A percentile compares a stretch with the other conserved stretches of the same genome.
phyloP scores from a whole-genome alignment of 2,797 vertebrate species.

The Florisuga fusca region DNA sequence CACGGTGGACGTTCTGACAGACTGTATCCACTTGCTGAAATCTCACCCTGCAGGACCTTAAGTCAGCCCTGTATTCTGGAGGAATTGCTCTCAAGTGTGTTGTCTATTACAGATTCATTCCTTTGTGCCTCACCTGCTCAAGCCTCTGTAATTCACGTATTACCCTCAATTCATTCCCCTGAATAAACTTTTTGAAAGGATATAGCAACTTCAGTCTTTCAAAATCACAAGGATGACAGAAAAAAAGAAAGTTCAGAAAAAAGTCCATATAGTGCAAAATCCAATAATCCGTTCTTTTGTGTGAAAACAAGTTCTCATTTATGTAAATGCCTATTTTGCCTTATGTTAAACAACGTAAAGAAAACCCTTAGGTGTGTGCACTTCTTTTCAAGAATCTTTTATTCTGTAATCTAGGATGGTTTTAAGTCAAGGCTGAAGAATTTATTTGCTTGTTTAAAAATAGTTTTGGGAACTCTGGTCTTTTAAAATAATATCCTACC shows the following conservation, averaged over 20 bases:
- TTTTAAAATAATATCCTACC: neutral
- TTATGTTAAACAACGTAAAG: neutral
- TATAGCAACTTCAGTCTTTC: neutral
- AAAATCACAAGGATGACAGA: accelerated
- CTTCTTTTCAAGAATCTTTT: neutral
- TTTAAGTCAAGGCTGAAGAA: neutral
- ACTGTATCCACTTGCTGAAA: neutral
- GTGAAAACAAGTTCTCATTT: neutral
- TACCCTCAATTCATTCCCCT: neutral
- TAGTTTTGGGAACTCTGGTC: neutral
- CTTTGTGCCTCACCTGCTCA: neutral
- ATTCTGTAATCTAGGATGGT: neutral
- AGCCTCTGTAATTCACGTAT: neutral
- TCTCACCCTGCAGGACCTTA: neutral
- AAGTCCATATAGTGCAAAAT: accelerated
- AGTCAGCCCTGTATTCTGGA: neutral
- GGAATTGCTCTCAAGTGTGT: neutral
- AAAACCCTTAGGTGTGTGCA: accelerated
- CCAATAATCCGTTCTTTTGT: neutral
- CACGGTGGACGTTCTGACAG: neutral
- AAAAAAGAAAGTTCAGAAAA: neutral
- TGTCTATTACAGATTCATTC: neutral
- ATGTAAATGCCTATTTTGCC: neutral
- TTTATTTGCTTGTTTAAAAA: neutral
- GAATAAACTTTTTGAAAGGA: neutral